Conservation (phyloP, 2,888 invertebrate genomes). For the Protonemura montana region DNA sequence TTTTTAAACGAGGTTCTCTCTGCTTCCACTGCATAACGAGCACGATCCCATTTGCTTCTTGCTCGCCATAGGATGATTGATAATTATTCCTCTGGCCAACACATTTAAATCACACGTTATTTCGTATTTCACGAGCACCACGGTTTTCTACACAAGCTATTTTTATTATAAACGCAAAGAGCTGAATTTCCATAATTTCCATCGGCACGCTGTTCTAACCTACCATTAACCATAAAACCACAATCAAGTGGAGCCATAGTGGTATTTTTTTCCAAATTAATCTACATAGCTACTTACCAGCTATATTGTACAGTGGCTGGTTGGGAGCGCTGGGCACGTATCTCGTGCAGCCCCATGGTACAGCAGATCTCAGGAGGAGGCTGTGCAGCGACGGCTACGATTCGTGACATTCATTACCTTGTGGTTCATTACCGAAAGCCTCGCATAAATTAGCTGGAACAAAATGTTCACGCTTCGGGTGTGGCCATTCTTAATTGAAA, state of each 20-base stretch:
- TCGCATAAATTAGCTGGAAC: background rate
- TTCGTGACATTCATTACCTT: background rate
- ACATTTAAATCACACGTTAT: background rate
- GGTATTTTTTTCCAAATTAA: slow-evolving; percentile 12
- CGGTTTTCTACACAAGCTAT: background rate
- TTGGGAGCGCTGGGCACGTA: no score
- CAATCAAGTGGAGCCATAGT: slow-evolving; percentile 2
- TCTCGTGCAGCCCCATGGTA: no score
- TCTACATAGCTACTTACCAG: background rate
- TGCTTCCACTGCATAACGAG: no score
- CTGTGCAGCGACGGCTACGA: background rate
- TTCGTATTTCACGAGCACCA: background rate
- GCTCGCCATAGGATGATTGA: background rate
- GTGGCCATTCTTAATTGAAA: background rate
- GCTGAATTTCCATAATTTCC: background rate
- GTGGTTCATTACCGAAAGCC: slow-evolving; percentile 4
- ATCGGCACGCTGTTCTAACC: background rate
- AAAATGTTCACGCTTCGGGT: background rate
- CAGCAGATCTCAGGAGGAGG: background rate
- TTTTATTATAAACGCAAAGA: background rate
- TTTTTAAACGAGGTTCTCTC: no score
- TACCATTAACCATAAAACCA: background rate
- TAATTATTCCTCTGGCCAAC: background rate
- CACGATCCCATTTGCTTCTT: background rate
- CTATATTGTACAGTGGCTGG: background rate